Percentiles rank a stretch among this genome's conserved stretches.
phyloP scores from a whole-genome alignment of 2,113 vertebrate species.

The Pteruthius melanotis region DNA sequence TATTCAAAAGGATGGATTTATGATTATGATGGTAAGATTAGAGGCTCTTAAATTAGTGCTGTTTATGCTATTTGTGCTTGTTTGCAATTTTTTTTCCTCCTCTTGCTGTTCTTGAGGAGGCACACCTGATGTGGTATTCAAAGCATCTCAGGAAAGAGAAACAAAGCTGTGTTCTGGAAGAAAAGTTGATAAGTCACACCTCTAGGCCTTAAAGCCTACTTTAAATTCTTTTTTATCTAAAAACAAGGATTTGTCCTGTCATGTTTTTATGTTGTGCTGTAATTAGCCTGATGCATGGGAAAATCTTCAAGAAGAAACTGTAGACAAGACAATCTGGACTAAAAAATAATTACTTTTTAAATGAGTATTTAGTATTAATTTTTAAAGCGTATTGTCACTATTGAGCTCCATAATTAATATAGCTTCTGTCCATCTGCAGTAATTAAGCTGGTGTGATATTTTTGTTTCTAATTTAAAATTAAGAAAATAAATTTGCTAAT shows the following conservation, averaged over 20 bases:
- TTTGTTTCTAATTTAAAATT: background rate
- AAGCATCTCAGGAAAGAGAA: background rate
- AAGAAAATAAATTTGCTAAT: background rate
- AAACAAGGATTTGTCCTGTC: background rate
- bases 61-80: background rate
- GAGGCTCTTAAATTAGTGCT: background rate
- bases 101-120: background rate
- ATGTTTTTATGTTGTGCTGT: background rate
- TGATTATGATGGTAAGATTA: background rate
- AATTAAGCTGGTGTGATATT: background rate
- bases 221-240: background rate
- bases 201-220: background rate
- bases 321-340: background rate
- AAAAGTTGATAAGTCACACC: background rate
- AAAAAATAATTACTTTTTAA: background rate
- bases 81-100: background rate
- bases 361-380: background rate
- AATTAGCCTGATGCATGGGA: background rate
- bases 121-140: background rate
- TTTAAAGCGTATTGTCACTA: background rate
- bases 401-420: background rate
- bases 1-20: background rate
- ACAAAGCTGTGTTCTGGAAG: background rate
- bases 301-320: background rate
- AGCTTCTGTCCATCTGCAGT: background rate